Conservation (phyloP, 2,888 invertebrate genomes). For the Apotomis capreana region DNA sequence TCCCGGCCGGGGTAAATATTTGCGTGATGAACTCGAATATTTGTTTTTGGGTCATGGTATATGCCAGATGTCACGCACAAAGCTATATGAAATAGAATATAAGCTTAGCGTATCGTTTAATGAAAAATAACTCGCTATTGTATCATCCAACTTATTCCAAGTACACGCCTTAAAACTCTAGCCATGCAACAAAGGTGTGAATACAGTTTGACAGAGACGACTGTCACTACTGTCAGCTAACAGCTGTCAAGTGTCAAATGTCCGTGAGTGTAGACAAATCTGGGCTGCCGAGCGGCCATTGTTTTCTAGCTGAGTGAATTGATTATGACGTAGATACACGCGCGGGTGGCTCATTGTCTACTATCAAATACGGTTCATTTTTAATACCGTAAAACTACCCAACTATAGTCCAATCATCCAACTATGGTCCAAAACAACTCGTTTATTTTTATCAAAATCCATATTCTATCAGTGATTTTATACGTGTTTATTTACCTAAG, state of each 20-base stretch:
- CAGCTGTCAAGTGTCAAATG: slow-evolving; percentile 40
- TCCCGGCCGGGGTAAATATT: too few species aligned
- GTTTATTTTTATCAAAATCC: too few species aligned
- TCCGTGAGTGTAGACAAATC: slow-evolving; percentile 35
- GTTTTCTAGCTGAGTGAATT: slow-evolving; percentile 29
- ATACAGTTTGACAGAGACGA: slow-evolving; percentile 25
- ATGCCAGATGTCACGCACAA: too few species aligned
- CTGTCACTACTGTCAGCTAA: slow-evolving; percentile 41
- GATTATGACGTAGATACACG: slow-evolving; percentile 35
- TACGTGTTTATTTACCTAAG: too few species aligned
- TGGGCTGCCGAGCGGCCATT: slow-evolving; percentile 33
- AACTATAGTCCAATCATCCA: too few species aligned
- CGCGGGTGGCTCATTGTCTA: not conserved
- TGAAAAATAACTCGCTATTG: not conserved
- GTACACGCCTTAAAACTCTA: slow-evolving; percentile 10
- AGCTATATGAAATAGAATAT: too few species aligned
- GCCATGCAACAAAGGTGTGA: slow-evolving; percentile 30
- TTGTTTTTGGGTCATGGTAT: too few species aligned
- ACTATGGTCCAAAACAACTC: too few species aligned
- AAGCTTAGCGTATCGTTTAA: not conserved
- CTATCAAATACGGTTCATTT: slow-evolving; percentile 1
- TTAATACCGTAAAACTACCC: too few species aligned
- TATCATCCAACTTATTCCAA: not conserved
- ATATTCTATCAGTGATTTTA: too few species aligned
- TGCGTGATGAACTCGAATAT: too few species aligned